Evolutionary conservation across 2,113 vertebrate genomes (phyloP).

Genomic region (Psittacula cyanocephala): DNA sequence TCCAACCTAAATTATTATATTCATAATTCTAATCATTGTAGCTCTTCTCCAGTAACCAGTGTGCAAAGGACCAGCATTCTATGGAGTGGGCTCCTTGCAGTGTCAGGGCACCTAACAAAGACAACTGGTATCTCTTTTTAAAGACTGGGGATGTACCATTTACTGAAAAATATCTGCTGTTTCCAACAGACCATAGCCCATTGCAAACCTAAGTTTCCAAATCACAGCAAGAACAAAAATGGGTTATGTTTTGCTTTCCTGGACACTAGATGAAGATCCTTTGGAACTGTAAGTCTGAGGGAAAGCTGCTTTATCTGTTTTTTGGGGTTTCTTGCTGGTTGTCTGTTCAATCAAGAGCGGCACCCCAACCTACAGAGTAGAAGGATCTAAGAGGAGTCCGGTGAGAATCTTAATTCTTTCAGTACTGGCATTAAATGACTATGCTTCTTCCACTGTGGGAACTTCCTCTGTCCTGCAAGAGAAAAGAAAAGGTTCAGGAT

Average conservation of each 20-base stretch:
- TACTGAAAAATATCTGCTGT: background rate
- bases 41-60: background rate
- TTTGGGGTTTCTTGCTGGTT: background rate
- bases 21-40: background rate
- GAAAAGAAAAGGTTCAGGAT: slow-evolving; percentile 42
- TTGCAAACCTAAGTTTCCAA: background rate
- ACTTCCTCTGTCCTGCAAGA: slow-evolving; percentile 87
- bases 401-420: background rate
- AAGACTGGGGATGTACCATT: background rate
- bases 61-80: background rate
- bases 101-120: background rate
- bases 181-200: background rate
- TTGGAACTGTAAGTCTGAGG: background rate
- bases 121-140: background rate
- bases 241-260: background rate
- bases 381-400: background rate
- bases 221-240: background rate
- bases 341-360: background rate
- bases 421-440: slow-evolving; percentile 77
- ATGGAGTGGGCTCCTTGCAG: background rate
- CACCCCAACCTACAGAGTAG: background rate
- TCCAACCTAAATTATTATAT: background rate
- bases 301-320: background rate
- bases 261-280: background rate
- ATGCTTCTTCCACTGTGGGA: slow-evolving; percentile 88